Base-by-base conservation (phyloP, 2,888 invertebrate genomes). In the Linnaemya vulpina region DNA sequence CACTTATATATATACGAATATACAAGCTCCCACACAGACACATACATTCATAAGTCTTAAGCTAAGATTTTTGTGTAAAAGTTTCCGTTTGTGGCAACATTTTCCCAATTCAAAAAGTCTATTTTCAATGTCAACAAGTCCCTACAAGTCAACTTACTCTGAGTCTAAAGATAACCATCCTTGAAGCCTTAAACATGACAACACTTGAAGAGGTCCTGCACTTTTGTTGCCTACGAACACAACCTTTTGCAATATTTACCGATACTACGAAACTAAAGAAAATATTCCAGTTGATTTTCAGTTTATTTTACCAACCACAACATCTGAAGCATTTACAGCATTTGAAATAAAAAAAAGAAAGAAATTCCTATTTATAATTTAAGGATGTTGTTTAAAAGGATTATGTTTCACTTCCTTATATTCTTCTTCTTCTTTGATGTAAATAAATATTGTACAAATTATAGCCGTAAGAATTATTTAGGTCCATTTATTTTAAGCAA, bases 391-490 rank as follows among this genome's bases (percentile, higher is more conserved):
- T 65, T 53, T 17, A 8, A 62, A 22, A 51, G 30, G 9, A 55
- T 22, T 67, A 17, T 20, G n/a, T n/a, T 11, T 38, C 22, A 35
- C 5, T 70, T n/a, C 22, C 25, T 67, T 68, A 53, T 20, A 20
- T 60, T 71, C 4, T 30, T 51, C 3, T 35, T 65, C 10, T 73
- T 25, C 38, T 71, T 68, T 74, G 53, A 51, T 84, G 84, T 84
- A 84, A 84, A 84, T 84, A 84, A 67, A 84, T 22, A 70, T 77
- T 84, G 84, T 84, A 84, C 80, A 84, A 84, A 84, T 68, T 68
- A 67, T 84, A 84, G 84, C 20, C 35, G 22, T 81, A 81, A 81
- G 81, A 65, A 62, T 81, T 81, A 81, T 75, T 75, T 75, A 81
- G 74, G 68, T 68, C 68, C 68, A 53, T 68, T 75, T 81, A 68